A percentile compares a stretch with the other conserved stretches of the same genome.
Conservation (phyloP, 2,113 vertebrate species). For the Pachypanchax playfairii region DNA sequence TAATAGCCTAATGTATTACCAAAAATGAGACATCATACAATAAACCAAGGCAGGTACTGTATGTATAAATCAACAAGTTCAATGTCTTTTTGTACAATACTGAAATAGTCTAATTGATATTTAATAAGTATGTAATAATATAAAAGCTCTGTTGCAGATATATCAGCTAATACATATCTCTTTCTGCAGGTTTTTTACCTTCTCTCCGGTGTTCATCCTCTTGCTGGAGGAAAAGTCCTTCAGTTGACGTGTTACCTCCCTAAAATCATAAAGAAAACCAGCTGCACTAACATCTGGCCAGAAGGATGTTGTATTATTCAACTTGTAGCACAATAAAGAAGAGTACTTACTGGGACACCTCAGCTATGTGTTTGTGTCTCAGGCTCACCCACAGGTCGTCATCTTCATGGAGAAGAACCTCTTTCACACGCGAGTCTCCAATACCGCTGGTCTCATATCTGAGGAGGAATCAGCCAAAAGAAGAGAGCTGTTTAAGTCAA, state of each 20-base stretch:
- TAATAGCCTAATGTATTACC: no score
- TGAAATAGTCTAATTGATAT: no score
- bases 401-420: constrained; percentile 95
- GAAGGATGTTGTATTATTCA: no score
- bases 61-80: no score
- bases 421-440: constrained; percentile 91
- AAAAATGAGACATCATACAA: no score
- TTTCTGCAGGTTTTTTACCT: constrained; percentile 77
- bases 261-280: constrained; percentile 54
- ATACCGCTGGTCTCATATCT: constrained; percentile 97
- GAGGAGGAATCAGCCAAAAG: background rate
- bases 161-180: background rate
- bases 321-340: background rate
- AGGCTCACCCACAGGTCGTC: constrained; percentile 96
- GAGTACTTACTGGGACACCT: constrained; percentile 96
- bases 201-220: constrained; percentile 99
- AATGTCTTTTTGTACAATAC: no score
- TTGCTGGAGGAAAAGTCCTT: constrained; percentile 99
- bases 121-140: no score
- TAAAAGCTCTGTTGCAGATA: background rate
- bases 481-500: background rate
- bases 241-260: constrained; percentile 96
- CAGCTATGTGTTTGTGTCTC: constrained; percentile 98
- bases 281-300: background rate
- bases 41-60: no score